Evolutionary conservation across 2,888 invertebrate genomes (phyloP).

Genomic region (Plemyria rubiginata): DNA sequence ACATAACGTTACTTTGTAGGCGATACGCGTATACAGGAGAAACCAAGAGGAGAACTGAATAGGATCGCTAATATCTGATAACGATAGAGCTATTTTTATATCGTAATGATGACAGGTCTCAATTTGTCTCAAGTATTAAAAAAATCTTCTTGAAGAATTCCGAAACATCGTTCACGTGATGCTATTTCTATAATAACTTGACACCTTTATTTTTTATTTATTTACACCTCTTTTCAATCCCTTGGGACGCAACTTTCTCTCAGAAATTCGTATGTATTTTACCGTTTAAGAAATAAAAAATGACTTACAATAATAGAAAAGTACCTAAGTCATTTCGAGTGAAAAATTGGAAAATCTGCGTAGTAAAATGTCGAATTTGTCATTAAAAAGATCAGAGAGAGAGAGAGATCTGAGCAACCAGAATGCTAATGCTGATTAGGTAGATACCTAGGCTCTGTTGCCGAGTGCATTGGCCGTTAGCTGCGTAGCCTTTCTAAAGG

Average conservation of each 20-base stretch:
- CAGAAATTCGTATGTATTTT: no score
- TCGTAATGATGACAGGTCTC: no score
- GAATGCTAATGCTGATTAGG: neutral
- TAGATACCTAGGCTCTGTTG: neutral
- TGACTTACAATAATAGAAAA: neutral
- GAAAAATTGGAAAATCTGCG: neutral
- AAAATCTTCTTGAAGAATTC: no score
- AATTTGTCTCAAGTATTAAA: no score
- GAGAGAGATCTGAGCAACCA: neutral
- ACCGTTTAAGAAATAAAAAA: no score
- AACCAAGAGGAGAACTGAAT: slow-evolving; percentile 53
- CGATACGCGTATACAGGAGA: slow-evolving; percentile 45
- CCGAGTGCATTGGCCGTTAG: neutral
- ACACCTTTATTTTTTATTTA: no score
- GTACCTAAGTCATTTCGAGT: neutral
- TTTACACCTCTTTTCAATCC: no score
- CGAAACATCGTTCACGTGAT: no score
- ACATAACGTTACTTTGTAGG: slow-evolving; percentile 38
- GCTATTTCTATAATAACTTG: no score
- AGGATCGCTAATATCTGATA: slow-evolving; percentile 42
- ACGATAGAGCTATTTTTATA: no score
- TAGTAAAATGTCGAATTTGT: neutral
- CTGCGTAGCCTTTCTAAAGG: neutral
- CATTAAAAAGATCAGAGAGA: neutral
- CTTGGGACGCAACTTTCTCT: no score